Percentiles rank a stretch among this genome's conserved stretches.
These are phyloP conservation scores for Eupithecia centaureata DNA, from an alignment of 2,888 invertebrate genomes.

Conservation along the genomic window DNA sequence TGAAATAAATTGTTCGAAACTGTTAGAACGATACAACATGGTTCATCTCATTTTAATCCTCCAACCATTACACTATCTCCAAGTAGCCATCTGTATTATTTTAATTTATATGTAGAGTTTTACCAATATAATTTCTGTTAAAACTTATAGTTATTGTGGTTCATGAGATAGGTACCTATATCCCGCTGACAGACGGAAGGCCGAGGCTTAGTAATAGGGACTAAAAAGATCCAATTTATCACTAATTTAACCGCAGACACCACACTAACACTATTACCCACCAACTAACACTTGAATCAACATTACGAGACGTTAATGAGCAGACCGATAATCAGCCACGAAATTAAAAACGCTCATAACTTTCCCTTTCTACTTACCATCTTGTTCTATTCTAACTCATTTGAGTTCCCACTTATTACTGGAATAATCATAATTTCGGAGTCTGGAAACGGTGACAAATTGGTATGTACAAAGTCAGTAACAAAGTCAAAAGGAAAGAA, in stretches of 20 bases:
- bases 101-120: background rate
- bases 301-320: conserved; percentile 14
- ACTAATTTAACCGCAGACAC: background rate
- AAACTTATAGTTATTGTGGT: background rate
- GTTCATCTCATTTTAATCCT: background rate
- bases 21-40: background rate
- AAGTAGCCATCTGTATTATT: background rate
- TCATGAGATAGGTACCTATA: too few relatives aligned
- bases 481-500: background rate
- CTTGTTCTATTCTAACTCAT: conserved; percentile 31
- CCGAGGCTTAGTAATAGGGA: too few relatives aligned
- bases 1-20: background rate
- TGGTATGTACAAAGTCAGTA: background rate
- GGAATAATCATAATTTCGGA: conserved; percentile 42
- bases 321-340: conserved; percentile 35
- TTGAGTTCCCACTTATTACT: conserved; percentile 55
- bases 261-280: background rate
- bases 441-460: conserved; percentile 46
- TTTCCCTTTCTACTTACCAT: conserved; percentile 47
- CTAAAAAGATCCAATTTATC: background rate
- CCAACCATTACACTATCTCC: background rate
- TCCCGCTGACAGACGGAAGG: too few relatives aligned
- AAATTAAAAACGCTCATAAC: conserved; percentile 39
- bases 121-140: background rate
- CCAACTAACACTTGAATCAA: conserved; percentile 22